Conservation (phyloP, 2,797 vertebrate species). For the Vespertilio murinus region DNA sequence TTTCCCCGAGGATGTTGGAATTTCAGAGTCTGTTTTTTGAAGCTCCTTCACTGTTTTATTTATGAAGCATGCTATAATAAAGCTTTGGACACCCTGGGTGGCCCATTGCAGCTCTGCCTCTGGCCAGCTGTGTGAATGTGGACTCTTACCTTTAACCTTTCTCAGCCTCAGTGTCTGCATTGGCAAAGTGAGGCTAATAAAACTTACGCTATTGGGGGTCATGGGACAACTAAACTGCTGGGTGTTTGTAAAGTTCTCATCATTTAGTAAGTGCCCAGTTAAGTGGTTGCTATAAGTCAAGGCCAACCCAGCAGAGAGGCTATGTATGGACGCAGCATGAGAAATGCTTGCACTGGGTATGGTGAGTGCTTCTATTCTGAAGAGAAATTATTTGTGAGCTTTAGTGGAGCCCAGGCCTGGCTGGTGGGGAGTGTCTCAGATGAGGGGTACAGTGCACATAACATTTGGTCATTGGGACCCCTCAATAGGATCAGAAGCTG, state of each 20-base stretch:
- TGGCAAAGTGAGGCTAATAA: slow-evolving; percentile 8
- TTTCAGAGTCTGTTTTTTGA: slow-evolving; percentile 47
- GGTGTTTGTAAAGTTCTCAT: background rate
- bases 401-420: background rate
- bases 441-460: background rate
- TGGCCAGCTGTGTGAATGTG: background rate
- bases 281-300: background rate
- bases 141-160: background rate
- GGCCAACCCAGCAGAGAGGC: background rate
- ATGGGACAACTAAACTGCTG: background rate
- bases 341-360: background rate
- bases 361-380: background rate
- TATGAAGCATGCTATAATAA: background rate
- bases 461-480: background rate
- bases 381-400: background rate
- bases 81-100: background rate
- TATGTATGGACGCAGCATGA: background rate
- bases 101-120: background rate
- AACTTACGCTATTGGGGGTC: background rate
- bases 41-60: slow-evolving; percentile 11
- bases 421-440: background rate
- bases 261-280: background rate
- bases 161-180: background rate
- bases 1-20: background rate
- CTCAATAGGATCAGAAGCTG: background rate